phyloP scores from a whole-genome alignment of 2,888 invertebrate species.

The Melanophora roralis region DNA sequence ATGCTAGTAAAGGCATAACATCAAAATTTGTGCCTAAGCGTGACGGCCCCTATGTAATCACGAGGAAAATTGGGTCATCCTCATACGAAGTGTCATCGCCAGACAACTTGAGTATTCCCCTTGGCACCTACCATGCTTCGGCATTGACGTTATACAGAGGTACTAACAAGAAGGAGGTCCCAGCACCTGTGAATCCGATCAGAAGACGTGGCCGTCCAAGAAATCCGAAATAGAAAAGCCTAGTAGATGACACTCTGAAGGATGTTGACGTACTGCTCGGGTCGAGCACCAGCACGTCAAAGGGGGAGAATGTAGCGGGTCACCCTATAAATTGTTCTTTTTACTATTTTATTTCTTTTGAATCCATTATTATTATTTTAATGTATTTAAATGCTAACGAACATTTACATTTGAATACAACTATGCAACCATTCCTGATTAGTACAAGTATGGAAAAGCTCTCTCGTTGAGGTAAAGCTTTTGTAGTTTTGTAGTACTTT shows the following conservation, averaged over 20 bases:
- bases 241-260: too few relatives aligned
- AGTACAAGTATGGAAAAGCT: too few relatives aligned
- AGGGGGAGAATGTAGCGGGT: too few relatives aligned
- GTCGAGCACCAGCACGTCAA: conserved; percentile 29
- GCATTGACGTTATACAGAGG: conserved; percentile 36
- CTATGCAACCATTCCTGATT: too few relatives aligned
- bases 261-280: conserved; percentile 32
- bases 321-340: too few relatives aligned
- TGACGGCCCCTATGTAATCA: conserved; percentile 45
- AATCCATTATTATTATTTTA: too few relatives aligned
- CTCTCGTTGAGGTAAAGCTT: background rate
- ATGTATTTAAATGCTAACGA: too few relatives aligned
- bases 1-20: conserved; percentile 59
- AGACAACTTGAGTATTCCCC: conserved; percentile 23
- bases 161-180: conserved; percentile 9
- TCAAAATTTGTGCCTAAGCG: conserved; percentile 68
- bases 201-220: conserved; percentile 23
- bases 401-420: too few relatives aligned
- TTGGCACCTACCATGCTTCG: conserved; percentile 44
- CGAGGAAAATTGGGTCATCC: conserved; percentile 51
- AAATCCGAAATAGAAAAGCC: conserved; percentile 18
- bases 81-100: conserved; percentile 29
- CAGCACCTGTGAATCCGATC: conserved; percentile 35
- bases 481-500: too few relatives aligned
- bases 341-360: too few relatives aligned